These are phyloP conservation scores for Tethea ocularis DNA, from an alignment of 2,888 invertebrate species.

Conservation along the genomic window DNA sequence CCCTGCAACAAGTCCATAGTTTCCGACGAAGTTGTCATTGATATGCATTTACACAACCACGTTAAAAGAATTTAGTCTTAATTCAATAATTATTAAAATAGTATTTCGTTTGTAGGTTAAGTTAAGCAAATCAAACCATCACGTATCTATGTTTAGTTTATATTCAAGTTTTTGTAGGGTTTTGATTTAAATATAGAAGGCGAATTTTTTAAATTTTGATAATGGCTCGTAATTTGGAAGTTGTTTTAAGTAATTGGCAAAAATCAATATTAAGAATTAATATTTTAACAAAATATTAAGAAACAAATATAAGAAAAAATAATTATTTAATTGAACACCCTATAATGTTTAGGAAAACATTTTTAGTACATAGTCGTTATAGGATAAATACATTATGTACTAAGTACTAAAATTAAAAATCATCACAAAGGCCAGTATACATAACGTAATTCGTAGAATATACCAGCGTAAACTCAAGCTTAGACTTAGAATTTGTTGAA, in stretches of 20 bases:
- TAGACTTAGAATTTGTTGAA: not conserved
- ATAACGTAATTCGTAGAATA: not conserved
- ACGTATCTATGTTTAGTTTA: not conserved
- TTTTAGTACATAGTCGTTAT: not conserved
- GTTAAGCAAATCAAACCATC: not conserved
- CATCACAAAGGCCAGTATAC: not conserved
- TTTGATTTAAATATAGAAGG: not conserved
- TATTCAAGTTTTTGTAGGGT: not conserved
- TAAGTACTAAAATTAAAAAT: too few species aligned
- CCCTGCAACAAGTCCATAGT: slow-evolving; percentile 76
- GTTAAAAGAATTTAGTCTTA: slow-evolving; percentile 54
- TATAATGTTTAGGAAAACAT: not conserved
- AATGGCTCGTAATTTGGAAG: too few species aligned
- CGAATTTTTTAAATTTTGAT: not conserved
- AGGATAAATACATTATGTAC: not conserved
- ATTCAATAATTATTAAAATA: not conserved
- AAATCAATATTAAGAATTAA: too few species aligned
- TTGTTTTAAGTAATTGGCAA: too few species aligned
- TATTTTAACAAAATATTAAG: too few species aligned
- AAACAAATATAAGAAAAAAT: not conserved
- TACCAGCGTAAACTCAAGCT: not conserved
- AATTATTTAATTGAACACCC: not conserved
- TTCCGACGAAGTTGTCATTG: slow-evolving; percentile 84
- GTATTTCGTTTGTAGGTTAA: not conserved
- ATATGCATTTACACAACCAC: slow-evolving; percentile 78